These are phyloP conservation scores for Leiothrix lutea DNA, from an alignment of 2,113 vertebrate species.

Conservation along the genomic window DNA sequence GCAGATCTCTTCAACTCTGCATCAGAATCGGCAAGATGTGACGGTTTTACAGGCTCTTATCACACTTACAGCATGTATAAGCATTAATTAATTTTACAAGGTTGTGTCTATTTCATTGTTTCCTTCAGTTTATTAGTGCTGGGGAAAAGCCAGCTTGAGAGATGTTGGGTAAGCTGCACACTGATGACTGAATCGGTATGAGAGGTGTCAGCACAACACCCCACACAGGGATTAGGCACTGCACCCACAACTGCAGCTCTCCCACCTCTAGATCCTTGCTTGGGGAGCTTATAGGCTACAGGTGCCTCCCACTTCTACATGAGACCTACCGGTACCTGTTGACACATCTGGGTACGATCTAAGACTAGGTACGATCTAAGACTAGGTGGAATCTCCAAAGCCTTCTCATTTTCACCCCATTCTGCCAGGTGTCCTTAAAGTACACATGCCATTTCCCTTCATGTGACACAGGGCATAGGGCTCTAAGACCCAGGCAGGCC, in stretches of 20 bases:
- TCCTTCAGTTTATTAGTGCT: background rate
- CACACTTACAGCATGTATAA: background rate
- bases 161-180: background rate
- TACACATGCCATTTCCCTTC: fast-evolving
- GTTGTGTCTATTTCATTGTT: background rate
- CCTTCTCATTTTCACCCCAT: background rate
- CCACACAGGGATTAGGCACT: background rate
- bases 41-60: background rate
- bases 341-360: background rate
- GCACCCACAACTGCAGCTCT: background rate
- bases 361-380: too few relatives aligned
- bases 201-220: background rate
- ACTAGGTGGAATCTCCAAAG: background rate
- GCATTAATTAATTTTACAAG: background rate
- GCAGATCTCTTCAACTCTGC: background rate
- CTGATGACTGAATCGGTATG: background rate
- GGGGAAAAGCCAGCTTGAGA: background rate
- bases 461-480: too few relatives aligned
- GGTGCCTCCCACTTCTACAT: background rate
- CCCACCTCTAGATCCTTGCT: background rate
- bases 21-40: background rate
- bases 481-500: background rate
- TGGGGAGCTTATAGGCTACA: background rate
- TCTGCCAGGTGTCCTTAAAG: background rate
- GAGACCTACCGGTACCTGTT: background rate